Evolutionary conservation across 37 sponge, comb jelly and placozoan genomes (phyloP).

Genomic region (Oscarella lobularis): DNA sequence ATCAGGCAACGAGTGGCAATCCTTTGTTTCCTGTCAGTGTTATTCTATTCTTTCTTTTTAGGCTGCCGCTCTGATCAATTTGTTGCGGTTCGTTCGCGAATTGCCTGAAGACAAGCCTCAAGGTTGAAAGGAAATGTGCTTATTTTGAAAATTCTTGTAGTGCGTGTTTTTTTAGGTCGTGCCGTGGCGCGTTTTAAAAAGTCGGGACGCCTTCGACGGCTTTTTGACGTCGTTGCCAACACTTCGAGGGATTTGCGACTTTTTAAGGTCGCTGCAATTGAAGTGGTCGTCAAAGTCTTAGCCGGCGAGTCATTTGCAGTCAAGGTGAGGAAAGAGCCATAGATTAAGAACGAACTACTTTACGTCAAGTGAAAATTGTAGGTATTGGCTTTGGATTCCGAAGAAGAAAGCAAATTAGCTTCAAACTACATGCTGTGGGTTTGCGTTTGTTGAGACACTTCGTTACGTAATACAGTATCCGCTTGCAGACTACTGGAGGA

Average conservation of each 20-base stretch:
- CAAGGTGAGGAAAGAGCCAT: too few species aligned
- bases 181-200: neutral
- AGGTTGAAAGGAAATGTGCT: too few species aligned
- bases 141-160: neutral
- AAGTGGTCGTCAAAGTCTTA: neutral
- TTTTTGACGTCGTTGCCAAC: neutral
- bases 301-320: neutral
- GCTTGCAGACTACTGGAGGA: neutral
- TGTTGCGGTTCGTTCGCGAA: slow-evolving; percentile 16
- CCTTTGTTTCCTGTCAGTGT: neutral
- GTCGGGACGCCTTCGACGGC: neutral
- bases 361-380: too few species aligned
- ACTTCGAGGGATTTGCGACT: neutral
- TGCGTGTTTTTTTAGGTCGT: neutral
- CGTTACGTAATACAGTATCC: too few species aligned
- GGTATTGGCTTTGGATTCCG: neutral
- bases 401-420: neutral
- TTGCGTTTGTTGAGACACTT: too few species aligned
- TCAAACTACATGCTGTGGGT: neutral
- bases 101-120: slow-evolving; percentile 53
- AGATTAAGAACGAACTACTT: too few species aligned
- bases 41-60: slow-evolving; percentile 1
- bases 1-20: neutral
- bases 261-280: neutral
- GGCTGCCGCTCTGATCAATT: slow-evolving; percentile 21